Percentiles rank a stretch among this genome's conserved stretches.
phyloP scores from a whole-genome alignment of 2,113 vertebrate genomes.

The Dromaius novaehollandiae region DNA sequence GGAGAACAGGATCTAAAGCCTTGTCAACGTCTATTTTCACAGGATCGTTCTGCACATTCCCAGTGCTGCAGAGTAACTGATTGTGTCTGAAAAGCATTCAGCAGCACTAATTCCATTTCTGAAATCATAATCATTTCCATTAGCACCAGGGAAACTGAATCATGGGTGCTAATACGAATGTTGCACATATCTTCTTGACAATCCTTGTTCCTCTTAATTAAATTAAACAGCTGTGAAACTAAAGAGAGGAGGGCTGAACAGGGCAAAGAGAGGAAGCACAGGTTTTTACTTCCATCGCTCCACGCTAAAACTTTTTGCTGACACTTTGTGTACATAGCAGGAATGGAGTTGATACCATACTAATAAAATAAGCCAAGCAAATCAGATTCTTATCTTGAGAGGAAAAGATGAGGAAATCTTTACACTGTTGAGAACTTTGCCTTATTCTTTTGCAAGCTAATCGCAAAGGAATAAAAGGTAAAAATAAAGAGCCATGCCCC shows the following conservation, averaged over 20 bases:
- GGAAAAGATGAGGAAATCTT: neutral
- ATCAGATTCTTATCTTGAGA: neutral
- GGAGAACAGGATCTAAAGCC: conserved; percentile 29
- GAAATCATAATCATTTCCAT: neutral
- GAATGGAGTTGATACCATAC: neutral
- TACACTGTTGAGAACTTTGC: neutral
- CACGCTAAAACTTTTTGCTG: neutral
- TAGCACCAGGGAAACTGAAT: neutral
- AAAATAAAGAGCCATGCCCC: neutral
- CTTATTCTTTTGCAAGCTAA: neutral
- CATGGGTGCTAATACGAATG: neutral
- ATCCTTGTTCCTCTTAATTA: neutral
- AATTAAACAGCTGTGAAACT: neutral
- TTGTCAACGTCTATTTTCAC: neutral
- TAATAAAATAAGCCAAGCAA: neutral
- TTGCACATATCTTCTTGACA: neutral
- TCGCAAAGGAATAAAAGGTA: neutral
- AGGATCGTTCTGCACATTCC: conserved; percentile 25
- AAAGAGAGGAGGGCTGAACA: neutral
- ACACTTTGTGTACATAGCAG: neutral
- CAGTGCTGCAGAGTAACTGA: neutral
- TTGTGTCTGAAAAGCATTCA: neutral
- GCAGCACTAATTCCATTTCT: neutral
- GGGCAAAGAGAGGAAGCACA: neutral
- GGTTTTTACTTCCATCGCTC: neutral